Evolutionary conservation across 1,140 invertebrate genomes (phyloP).

Genomic region (Drosophila busckii): DNA sequence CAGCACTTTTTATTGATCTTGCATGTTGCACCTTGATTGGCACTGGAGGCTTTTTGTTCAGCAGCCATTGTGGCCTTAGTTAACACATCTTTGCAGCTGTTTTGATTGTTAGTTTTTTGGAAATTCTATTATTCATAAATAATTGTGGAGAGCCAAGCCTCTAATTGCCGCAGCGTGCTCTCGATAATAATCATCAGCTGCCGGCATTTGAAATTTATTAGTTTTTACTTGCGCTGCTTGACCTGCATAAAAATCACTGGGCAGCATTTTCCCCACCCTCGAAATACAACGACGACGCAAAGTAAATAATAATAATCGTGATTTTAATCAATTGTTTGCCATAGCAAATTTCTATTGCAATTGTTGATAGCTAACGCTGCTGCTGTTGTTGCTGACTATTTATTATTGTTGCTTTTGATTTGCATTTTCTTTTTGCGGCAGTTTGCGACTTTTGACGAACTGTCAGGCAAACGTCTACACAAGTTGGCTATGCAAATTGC

Average conservation of each 20-base stretch:
- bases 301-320: background rate
- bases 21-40: slow-evolving; percentile 47
- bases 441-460: slow-evolving; percentile 45
- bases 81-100: background rate
- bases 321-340: slow-evolving; percentile 12
- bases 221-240: slow-evolving; percentile 15
- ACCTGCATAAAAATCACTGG: slow-evolving; percentile 43
- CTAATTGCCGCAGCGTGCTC: slow-evolving; percentile 25
- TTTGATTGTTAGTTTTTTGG: background rate
- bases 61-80: slow-evolving; percentile 27
- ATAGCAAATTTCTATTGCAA: slow-evolving; percentile 7
- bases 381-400: background rate
- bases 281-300: background rate
- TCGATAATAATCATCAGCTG: slow-evolving; percentile 11
- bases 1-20: slow-evolving; percentile 43
- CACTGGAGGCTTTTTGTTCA: slow-evolving; percentile 23
- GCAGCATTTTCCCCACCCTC: slow-evolving; percentile 14
- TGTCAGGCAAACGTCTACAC: slow-evolving; percentile 8
- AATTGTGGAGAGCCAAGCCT: slow-evolving; percentile 39
- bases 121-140: slow-evolving; percentile 22
- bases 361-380: slow-evolving; percentile 13
- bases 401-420: slow-evolving; percentile 34
- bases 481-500: slow-evolving; percentile 6
- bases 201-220: slow-evolving; percentile 45
- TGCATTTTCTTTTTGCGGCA: slow-evolving; percentile 33